Percentiles rank a stretch among this genome's conserved stretches.
Evolutionary conservation across 2,888 invertebrate genomes (phyloP).

Genomic region (Standfussiana lucernea): DNA sequence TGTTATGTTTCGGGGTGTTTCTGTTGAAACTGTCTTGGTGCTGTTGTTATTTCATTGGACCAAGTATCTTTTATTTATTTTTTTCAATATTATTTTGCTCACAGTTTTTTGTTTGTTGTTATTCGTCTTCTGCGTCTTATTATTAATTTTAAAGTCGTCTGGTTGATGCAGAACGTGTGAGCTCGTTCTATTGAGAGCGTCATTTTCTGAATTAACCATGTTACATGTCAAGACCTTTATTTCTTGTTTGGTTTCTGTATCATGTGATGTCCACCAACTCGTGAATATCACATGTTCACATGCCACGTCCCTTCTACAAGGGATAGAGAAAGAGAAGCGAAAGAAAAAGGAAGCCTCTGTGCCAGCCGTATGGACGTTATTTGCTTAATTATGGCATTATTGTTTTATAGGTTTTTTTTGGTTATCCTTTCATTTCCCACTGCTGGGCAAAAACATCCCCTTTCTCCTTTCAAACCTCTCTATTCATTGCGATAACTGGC

Average conservation of each 20-base stretch:
- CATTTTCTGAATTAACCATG: not conserved
- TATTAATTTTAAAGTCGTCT: not conserved
- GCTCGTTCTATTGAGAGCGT: not conserved
- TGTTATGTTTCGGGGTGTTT: conserved; percentile 19
- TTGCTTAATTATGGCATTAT: too few species aligned
- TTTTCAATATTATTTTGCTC: not conserved
- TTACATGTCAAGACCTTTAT: not conserved
- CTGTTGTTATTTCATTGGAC: not conserved
- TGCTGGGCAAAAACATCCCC: too few species aligned
- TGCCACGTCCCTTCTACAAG: not conserved
- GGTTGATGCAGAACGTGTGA: not conserved
- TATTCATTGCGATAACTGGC: too few species aligned
- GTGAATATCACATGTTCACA: not conserved
- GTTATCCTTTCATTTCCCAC: too few species aligned
- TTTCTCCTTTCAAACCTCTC: too few species aligned
- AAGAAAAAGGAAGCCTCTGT: not conserved
- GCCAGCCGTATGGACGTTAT: not conserved
- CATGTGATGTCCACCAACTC: not conserved
- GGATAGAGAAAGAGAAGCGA: not conserved
- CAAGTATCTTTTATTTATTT: not conserved
- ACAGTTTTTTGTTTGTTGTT: not conserved
- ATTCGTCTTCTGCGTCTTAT: not conserved
- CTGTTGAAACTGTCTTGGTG: not conserved
- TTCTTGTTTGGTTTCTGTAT: not conserved
- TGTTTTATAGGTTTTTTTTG: too few species aligned